Base-by-base conservation (phyloP, 2,113 vertebrate genomes). In the Ivindomyrus marchei region DNA sequence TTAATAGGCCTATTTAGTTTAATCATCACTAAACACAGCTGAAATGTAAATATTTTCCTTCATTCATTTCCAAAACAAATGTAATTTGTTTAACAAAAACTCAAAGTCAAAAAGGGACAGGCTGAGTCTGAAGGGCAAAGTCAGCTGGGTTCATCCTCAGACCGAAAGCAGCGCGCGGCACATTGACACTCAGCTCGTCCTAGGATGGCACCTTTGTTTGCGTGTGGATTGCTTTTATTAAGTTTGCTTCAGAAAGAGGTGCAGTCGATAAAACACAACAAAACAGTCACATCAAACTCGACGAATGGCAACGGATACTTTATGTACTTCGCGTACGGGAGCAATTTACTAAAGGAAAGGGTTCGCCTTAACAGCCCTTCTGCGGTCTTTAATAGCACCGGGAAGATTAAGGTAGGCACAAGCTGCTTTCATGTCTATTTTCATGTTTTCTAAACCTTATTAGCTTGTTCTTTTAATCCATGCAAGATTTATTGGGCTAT, bases 281-380 rank as follows among this genome's bases (percentile, higher is more conserved):
- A 49, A 42, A 49, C 46, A 10, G 31, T 53, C 50, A n/a, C 46
- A 15, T 27, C 42, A 36, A 39, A 58, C 8, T 6, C 17, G 17
- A 56, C 27, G 13, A 11, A 9, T 17, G 86, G 13, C 86, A n/a
- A 9, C n/a, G 11, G 84, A 13, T 17, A 88, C 27, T 96, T 96
- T 90, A 91, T 95, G 52, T 96, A 96, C 91, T 96, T 96, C 89
- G 95, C 94, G 39, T 96, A 95, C 4, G 95, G 94, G 24, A 96
- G 95, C 86, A 95, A 96, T 91, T 91, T 96, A 1, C 92, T 96
- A 89, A 96, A 95, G 92, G 95, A 96, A 91, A 91, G 95, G 4
- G 93, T 96, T 5, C 94, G 93, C 50, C 92, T 96, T 21, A 94
- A 93, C 85, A 96, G 95, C 56, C 95, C 94, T 0, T 96, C 95